A percentile compares a stretch with the other conserved stretches of the same genome.
Evolutionary conservation across 2,797 vertebrate species (phyloP).

Genomic region (Sebastes hubbsi): DNA sequence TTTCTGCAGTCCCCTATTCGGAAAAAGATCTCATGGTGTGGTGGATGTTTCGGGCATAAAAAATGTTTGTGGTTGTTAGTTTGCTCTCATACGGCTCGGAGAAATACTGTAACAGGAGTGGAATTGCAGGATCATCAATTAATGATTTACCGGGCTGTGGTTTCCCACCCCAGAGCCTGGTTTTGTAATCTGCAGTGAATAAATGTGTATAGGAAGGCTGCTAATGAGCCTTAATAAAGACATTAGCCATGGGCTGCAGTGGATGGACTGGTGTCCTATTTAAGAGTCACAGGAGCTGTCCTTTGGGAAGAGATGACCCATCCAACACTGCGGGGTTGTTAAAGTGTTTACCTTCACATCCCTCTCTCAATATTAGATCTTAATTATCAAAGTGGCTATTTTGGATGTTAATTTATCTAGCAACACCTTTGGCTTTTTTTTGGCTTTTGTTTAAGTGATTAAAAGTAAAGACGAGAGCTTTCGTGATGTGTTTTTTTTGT

Average conservation of each 20-base stretch:
- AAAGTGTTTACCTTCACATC: conserved; percentile 62
- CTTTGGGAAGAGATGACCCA: conserved; percentile 65
- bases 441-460: background rate
- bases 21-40: background rate
- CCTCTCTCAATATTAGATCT: conserved; percentile 58
- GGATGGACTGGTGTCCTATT: conserved; percentile 68
- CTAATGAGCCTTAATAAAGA: conserved; percentile 80
- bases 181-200: conserved; percentile 74
- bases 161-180: conserved; percentile 72
- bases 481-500: background rate
- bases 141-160: conserved; percentile 71
- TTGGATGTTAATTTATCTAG: conserved; percentile 18
- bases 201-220: conserved; percentile 74
- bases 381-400: conserved; percentile 54
- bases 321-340: conserved; percentile 10
- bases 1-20: conserved; percentile 9
- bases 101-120: conserved; percentile 42
- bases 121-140: conserved; percentile 76
- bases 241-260: conserved; percentile 58
- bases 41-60: conserved; percentile 32
- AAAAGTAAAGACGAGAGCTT: background rate
- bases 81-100: conserved; percentile 32
- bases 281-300: conserved; percentile 61
- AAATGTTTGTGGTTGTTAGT: conserved; percentile 35
- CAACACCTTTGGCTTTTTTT: conserved; percentile 5